A percentile compares a stretch with the other conserved stretches of the same genome.
These are phyloP conservation scores for Mareca strepera DNA, from an alignment of 2,797 vertebrate species.

Conservation along the genomic window DNA sequence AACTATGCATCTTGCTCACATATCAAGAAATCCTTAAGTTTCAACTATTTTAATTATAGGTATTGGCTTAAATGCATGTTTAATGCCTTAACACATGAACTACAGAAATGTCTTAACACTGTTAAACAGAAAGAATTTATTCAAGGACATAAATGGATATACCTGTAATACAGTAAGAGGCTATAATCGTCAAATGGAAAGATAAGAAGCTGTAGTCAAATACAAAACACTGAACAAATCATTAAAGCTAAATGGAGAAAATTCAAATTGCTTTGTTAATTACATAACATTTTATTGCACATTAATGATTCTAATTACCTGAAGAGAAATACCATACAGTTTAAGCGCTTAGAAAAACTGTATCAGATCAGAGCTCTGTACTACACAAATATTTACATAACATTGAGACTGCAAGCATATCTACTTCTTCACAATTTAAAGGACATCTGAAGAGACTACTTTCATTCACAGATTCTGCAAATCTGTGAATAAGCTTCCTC, in stretches of 20 bases:
- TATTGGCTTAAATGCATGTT: background rate
- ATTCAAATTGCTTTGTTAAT: background rate
- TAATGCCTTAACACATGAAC: background rate
- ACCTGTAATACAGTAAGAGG: background rate
- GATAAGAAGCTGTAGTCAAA: background rate
- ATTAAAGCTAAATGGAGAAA: too few relatives aligned
- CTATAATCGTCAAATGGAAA: background rate
- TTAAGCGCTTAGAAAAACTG: too few relatives aligned
- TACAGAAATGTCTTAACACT: background rate
- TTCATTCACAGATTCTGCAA: background rate
- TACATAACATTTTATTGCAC: background rate
- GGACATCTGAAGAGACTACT: background rate
- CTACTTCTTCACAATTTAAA: background rate
- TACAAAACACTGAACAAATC: background rate
- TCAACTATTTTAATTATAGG: background rate
- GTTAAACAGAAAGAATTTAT: background rate
- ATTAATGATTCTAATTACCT: background rate
- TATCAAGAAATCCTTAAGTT: conserved; percentile 21
- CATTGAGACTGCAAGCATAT: fast-evolving
- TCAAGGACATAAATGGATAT: background rate
- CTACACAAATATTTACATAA: background rate
- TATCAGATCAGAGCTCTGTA: background rate
- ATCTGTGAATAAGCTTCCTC: background rate
- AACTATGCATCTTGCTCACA: background rate
- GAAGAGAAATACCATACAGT: background rate